Conservation (phyloP, 2,888 invertebrate genomes). For the Atethmia centrago region DNA sequence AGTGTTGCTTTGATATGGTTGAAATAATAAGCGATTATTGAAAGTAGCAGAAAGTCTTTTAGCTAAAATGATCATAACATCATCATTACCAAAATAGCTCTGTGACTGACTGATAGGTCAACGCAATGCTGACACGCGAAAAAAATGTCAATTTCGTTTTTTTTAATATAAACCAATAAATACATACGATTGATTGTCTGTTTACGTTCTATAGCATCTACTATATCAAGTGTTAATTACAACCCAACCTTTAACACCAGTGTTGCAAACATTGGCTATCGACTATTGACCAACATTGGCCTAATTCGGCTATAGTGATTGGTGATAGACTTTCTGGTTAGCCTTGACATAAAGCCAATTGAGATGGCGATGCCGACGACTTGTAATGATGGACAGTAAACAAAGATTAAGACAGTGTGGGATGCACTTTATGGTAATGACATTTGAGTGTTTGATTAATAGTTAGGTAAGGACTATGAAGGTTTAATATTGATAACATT, state of each 20-base stretch:
- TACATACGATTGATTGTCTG: background rate
- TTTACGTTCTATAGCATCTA: background rate
- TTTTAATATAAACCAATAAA: background rate
- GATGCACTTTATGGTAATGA: constrained; percentile 31
- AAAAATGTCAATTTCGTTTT: background rate
- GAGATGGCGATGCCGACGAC: constrained; percentile 28
- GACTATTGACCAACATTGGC: constrained; percentile 51
- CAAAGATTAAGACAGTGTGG: constrained; percentile 36
- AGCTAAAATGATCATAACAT: background rate
- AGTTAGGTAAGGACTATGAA: constrained; percentile 16
- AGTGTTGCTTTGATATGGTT: background rate
- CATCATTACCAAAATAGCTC: too few species aligned
- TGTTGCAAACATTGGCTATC: constrained; percentile 48
- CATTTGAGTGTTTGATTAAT: constrained; percentile 38
- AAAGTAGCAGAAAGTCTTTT: background rate
- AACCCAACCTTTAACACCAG: constrained; percentile 15
- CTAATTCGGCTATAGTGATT: constrained; percentile 44
- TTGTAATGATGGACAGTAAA: constrained; percentile 54
- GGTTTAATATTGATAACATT: background rate
- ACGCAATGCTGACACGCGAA: background rate
- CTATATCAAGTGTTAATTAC: constrained; percentile 9
- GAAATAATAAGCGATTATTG: too few species aligned
- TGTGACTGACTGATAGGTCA: background rate
- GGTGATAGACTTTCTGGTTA: constrained; percentile 45
- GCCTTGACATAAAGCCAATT: constrained; percentile 61